Evolutionary conservation across 2,797 vertebrate genomes (phyloP), one percentile per base, ranked within the genome.

Genomic region (Sciaenops ocellatus): DNA sequence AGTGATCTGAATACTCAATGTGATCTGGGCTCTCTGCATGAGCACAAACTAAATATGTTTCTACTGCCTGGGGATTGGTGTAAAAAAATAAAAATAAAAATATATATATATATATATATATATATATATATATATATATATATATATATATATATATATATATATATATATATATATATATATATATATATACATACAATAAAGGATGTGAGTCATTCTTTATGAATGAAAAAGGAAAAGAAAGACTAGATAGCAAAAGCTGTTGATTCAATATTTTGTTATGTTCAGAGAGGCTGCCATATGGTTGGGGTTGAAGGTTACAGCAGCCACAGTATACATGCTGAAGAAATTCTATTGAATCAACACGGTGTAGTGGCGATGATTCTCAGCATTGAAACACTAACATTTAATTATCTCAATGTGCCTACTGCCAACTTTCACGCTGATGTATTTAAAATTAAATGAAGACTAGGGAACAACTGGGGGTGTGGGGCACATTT

Each of bases 1-100:
- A n/a, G 46, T 79, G 60, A 89, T 70, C 24, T 76, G 65, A 80
- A 85, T 79, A 65, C 20, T 44, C 7, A 71, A 16, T 62, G 15
- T 69, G 69, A 46, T 54, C 17, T 10, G 4, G 6, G 18, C n/a
- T 57, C 18, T 30, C 65, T 55, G 24, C n/a, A 26, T 38, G 62
- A 61, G 34, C 50, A 4, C 8, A 28, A 78, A 44, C 15, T 12
- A 38, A 51, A 51, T 44, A n/a, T 42, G 24, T 22, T n/a, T 60
- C 77, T 46, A 6, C 57, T 52, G 64, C 10, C 22, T 30, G 7
- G 15, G 24, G 9, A 34, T 17, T 59, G 20, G 11, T 48, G 50
- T 44, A 26, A 55, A 79, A 73, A n/a, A 22, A 66, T n/a, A n/a
- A n/a, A n/a, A n/a, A n/a, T n/a, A n/a, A n/a, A n/a, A n/a, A n/a